phyloP scores from a whole-genome alignment of 2,888 invertebrate species.

The Emmelina monodactyla region DNA sequence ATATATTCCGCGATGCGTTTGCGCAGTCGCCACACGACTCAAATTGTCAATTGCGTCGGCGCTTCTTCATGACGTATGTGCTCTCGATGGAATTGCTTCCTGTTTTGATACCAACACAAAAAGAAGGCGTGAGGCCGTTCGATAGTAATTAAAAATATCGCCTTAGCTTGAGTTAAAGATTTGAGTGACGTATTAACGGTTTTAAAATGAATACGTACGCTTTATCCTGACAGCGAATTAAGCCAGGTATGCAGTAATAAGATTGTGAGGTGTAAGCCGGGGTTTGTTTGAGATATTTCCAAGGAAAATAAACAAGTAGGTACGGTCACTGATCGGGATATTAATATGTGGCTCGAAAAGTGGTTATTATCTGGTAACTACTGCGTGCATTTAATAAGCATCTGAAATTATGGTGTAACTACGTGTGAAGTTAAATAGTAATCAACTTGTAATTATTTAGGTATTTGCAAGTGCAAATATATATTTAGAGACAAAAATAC shows the following conservation, averaged over 20 bases:
- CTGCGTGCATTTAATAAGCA: no score
- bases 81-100: slow-evolving; percentile 14
- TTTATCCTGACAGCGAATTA: slow-evolving; percentile 29
- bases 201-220: slow-evolving; percentile 36
- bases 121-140: slow-evolving; percentile 12
- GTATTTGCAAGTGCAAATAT: no score
- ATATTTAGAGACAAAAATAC: no score
- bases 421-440: no score
- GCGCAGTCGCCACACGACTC: slow-evolving; percentile 31
- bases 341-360: no score
- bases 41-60: slow-evolving; percentile 43
- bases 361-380: no score
- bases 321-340: no score
- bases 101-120: slow-evolving; percentile 7
- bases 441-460: no score
- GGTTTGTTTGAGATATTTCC: no score
- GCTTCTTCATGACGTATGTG: slow-evolving; percentile 15
- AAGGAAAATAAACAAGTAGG: no score
- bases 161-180: slow-evolving; percentile 3
- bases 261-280: slow-evolving; percentile 40
- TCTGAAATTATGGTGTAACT: no score
- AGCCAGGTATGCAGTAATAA: slow-evolving; percentile 29
- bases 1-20: slow-evolving; percentile 43
- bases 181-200: slow-evolving; percentile 21
- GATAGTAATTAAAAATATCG: slow-evolving; percentile 12